A percentile compares a stretch with the other conserved stretches of the same genome.
Evolutionary conservation across 2,888 invertebrate genomes (phyloP).

Genomic region (Stramonita haemastoma): DNA sequence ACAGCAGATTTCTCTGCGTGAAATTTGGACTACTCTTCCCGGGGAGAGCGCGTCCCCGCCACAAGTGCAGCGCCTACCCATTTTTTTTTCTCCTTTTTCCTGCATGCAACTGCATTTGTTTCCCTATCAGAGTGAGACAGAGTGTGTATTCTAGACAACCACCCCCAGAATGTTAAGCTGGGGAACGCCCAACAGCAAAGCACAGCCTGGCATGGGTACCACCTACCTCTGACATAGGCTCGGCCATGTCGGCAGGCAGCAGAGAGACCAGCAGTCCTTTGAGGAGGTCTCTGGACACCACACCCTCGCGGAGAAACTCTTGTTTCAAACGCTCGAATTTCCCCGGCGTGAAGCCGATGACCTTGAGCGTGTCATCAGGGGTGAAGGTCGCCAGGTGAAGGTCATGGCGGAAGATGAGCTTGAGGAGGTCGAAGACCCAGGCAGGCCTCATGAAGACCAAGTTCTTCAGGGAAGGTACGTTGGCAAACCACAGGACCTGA

Average conservation of each 20-base stretch:
- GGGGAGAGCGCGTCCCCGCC: no score
- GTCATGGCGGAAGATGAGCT: conserved; percentile 69
- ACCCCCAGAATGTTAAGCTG: no score
- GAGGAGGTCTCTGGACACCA: conserved; percentile 70
- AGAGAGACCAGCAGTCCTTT: conserved; percentile 63
- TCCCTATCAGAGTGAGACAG: no score
- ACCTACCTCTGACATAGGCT: conserved; percentile 45
- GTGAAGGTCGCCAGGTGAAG: conserved; percentile 59
- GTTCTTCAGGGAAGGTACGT: conserved; percentile 60
- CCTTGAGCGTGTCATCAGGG: conserved; percentile 64
- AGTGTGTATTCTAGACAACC: no score
- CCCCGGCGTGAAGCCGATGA: conserved; percentile 53
- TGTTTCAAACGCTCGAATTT: conserved; percentile 64
- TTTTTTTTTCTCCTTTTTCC: no score
- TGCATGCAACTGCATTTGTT: no score
- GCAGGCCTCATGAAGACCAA: conserved; percentile 71
- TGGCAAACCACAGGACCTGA: conserved; percentile 67
- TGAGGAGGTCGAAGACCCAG: conserved; percentile 73
- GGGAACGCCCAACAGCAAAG: no score
- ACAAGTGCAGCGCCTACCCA: no score
- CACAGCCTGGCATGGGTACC: no score
- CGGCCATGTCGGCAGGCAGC: conserved; percentile 61
- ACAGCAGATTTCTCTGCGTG: no score
- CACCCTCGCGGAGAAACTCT: conserved; percentile 66
- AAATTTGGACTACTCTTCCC: no score